phyloP scores from a whole-genome alignment of 2,797 vertebrate genomes.

The Botia almorhae region DNA sequence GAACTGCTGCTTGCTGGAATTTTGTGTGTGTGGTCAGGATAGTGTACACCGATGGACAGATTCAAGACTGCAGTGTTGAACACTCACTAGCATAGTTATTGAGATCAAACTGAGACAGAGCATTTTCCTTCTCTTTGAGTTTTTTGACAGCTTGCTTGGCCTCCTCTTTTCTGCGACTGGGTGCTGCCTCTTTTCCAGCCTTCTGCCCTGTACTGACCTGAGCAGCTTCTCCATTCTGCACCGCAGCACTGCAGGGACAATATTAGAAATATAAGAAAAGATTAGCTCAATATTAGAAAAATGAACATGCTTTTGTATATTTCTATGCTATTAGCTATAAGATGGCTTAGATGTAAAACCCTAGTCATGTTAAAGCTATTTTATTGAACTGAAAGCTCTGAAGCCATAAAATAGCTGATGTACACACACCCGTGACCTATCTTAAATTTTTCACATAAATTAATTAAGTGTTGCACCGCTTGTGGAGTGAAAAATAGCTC shows the following conservation, averaged over 20 bases:
- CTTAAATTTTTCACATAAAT: no score
- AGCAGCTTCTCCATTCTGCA: slow-evolving; percentile 77
- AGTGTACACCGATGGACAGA: neutral
- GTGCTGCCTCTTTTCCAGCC: slow-evolving; percentile 80
- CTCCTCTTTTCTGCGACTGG: slow-evolving; percentile 89
- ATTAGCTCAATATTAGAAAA: neutral
- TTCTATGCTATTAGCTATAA: no score
- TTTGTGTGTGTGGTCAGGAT: neutral
- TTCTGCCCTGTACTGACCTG: slow-evolving; percentile 76
- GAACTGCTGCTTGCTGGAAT: neutral
- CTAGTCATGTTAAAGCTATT: no score
- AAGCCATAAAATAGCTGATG: no score
- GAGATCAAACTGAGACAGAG: slow-evolving; percentile 97
- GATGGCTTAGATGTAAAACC: no score
- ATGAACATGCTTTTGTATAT: no score
- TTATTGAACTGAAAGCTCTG: no score
- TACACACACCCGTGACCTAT: no score
- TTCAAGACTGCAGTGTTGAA: neutral
- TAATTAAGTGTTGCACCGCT: no score
- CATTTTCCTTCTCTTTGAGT: slow-evolving; percentile 94
- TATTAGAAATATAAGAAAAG: neutral
- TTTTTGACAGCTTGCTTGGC: slow-evolving; percentile 90
- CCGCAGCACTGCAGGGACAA: slow-evolving; percentile 65
- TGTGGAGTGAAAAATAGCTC: no score
- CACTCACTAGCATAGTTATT: slow-evolving; percentile 99